Evolutionary conservation across 1,140 invertebrate genomes (phyloP), one percentile per base, ranked within the genome.

Genomic region (Branchinecta lindahli): DNA sequence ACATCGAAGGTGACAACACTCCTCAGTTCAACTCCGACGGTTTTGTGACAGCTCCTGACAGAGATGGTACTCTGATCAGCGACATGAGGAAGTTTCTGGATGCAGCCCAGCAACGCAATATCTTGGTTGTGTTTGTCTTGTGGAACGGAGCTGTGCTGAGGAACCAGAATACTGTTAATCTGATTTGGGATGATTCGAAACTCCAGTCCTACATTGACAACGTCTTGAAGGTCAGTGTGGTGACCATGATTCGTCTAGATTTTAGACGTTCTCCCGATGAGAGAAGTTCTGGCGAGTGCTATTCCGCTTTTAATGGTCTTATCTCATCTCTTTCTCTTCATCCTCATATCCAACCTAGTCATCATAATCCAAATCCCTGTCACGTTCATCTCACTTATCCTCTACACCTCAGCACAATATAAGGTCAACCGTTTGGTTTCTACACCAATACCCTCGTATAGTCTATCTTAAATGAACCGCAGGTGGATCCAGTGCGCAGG

Each of bases 61-160:
- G 69, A 6, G 68, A 66, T 33, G 68, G 70, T 3, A 76, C 73
- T 10, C 69, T 75, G 15, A 74, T 76, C 45, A 46, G 18, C 44
- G 75, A 76, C 44, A 66, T 76, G 67, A 21, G 46, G 0, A 33
- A 68, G 20, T 75, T 75, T 47, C 61, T 75, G 0, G 74, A 76
- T 46, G 71, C 70, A 45, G 75, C 80, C 74, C 10, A 72, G 45
- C 68, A 61, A 12, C 72, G 75, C 68, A 75, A 80, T 70, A 76
- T 81, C n/a, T 74, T 81, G 21, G 75, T 80, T 0, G 78, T 79
- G 68, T 73, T 77, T 12, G 75, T 73, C 3, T 72, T 81, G 44
- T 81, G 79, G 79, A 81, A 81, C 71, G 79, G 77, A 9, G 80
- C 80, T 8, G 72, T 78, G 8, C 71, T 76, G 69, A 72, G 71